Conservation (phyloP, 2,888 invertebrate species). For the Teleogryllus oceanicus region DNA sequence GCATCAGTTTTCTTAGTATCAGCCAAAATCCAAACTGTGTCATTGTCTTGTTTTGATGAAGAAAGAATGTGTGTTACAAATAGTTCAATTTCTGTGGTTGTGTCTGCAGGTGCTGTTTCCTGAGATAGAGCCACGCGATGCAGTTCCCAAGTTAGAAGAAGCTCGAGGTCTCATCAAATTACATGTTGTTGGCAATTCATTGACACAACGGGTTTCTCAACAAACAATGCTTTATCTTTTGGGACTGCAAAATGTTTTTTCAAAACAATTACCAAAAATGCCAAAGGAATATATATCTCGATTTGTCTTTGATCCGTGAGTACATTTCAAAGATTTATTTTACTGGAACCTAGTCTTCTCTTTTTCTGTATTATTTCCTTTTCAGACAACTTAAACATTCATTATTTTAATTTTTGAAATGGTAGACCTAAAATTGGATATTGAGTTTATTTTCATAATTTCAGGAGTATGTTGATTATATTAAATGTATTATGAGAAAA, state of each 20-base stretch:
- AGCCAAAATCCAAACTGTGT: too few relatives aligned
- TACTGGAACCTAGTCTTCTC: background rate
- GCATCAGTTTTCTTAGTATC: too few relatives aligned
- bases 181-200: constrained; percentile 89
- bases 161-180: constrained; percentile 84
- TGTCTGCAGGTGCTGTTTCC: constrained; percentile 64
- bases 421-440: too few relatives aligned
- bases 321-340: constrained; percentile 39
- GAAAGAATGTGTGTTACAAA: too few relatives aligned
- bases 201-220: constrained; percentile 76
- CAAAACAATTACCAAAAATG: constrained; percentile 94
- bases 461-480: too few relatives aligned
- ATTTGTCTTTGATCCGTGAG: constrained; percentile 88
- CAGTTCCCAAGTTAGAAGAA: constrained; percentile 87
- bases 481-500: too few relatives aligned
- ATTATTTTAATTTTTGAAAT: too few relatives aligned
- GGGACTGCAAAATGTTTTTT: constrained; percentile 90
- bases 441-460: too few relatives aligned
- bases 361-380: background rate
- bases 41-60: too few relatives aligned
- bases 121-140: constrained; percentile 82
- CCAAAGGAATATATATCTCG: constrained; percentile 96
- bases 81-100: constrained; percentile 23
- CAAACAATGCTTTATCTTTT: constrained; percentile 92
- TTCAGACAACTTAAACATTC: background rate